Conservation (phyloP, 2,888 invertebrate genomes). For the Drosophila pseudotakahashii region DNA sequence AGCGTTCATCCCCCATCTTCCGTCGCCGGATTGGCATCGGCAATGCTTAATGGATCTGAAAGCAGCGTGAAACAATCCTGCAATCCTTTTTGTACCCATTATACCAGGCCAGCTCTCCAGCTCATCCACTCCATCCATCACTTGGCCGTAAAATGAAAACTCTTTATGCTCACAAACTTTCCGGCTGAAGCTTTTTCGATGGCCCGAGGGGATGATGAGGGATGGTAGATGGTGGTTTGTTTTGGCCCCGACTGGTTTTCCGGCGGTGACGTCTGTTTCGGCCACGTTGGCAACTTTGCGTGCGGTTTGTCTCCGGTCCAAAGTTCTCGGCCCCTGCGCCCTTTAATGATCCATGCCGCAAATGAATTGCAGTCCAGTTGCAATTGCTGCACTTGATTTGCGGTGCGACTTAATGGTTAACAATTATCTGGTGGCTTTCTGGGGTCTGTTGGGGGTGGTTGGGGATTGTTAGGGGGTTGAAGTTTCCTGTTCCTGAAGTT, state of each 20-base stretch:
- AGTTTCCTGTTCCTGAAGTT: conserved; percentile 24
- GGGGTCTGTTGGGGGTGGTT: conserved; percentile 20
- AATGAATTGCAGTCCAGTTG: conserved; percentile 74
- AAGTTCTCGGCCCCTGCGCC: conserved; percentile 20
- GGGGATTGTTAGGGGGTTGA: background rate
- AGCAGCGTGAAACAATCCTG: conserved; percentile 30
- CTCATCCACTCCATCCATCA: conserved; percentile 39
- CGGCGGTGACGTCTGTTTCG: conserved; percentile 71
- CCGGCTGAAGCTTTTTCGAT: conserved; percentile 34
- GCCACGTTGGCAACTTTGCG: conserved; percentile 72
- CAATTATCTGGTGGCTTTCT: conserved; percentile 68
- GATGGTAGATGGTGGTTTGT: conserved; percentile 13
- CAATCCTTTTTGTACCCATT: conserved; percentile 13
- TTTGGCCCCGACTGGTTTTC: conserved; percentile 46
- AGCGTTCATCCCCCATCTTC: conserved; percentile 21
- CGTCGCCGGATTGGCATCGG: conserved; percentile 43
- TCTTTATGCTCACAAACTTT: conserved; percentile 45
- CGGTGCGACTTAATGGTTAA: conserved; percentile 69
- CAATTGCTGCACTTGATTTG: conserved; percentile 80
- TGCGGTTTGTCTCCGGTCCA: conserved; percentile 69
- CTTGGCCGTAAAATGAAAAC: conserved; percentile 24
- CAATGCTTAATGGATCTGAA: conserved; percentile 63
- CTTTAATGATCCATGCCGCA: conserved; percentile 49
- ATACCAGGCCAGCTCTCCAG: background rate
- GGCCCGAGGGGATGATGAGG: conserved; percentile 6